phyloP scores from a whole-genome alignment of 1,140 invertebrate species.

The Mactra quadrangularis region DNA sequence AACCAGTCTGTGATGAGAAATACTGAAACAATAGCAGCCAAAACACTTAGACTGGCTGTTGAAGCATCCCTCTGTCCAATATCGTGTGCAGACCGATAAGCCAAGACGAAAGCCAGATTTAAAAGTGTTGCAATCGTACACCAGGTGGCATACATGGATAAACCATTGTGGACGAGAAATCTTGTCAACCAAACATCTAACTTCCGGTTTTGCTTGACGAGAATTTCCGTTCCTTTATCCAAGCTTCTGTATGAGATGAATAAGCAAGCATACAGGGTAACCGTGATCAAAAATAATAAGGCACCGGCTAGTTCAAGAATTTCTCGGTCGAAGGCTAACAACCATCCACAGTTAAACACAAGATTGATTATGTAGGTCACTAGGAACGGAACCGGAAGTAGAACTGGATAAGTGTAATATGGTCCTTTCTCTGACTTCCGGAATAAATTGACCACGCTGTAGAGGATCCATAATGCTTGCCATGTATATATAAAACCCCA shows the following conservation, averaged over 20 bases:
- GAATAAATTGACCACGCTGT: constrained; percentile 72
- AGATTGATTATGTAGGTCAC: constrained; percentile 68
- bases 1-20: constrained; percentile 74
- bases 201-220: constrained; percentile 60
- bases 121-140: constrained; percentile 78
- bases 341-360: constrained; percentile 76
- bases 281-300: constrained; percentile 67
- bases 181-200: constrained; percentile 77
- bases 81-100: constrained; percentile 57
- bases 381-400: constrained; percentile 71
- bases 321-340: constrained; percentile 77
- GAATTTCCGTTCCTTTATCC: constrained; percentile 21
- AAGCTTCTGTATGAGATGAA: constrained; percentile 67
- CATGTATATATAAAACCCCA: constrained; percentile 81
- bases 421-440: constrained; percentile 61
- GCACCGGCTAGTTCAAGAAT: constrained; percentile 64
- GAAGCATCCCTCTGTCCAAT: constrained; percentile 58
- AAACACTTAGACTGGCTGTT: constrained; percentile 69
- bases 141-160: constrained; percentile 80
- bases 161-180: constrained; percentile 80
- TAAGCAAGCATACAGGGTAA: constrained; percentile 74
- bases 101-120: constrained; percentile 73
- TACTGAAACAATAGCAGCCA: constrained; percentile 66
- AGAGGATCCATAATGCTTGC: constrained; percentile 77
- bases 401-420: constrained; percentile 58